These are phyloP conservation scores for Sebastes vulpes DNA, from an alignment of 2,797 vertebrate genomes.

Conservation along the genomic window DNA sequence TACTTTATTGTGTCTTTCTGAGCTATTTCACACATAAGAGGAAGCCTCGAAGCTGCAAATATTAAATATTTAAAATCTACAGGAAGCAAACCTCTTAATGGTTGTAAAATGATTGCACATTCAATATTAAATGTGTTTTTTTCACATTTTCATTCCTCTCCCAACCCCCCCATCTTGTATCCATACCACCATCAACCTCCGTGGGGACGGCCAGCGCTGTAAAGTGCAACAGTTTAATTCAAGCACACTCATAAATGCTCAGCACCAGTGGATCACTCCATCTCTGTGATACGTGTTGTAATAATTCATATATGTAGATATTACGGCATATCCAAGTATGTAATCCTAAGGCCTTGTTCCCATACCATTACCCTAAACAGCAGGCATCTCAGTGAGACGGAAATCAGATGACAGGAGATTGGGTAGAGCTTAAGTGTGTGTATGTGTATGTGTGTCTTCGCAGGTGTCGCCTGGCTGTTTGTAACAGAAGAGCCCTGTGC, in stretches of 20 bases:
- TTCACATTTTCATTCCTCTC: not conserved
- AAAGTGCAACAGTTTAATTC: conserved; percentile 28
- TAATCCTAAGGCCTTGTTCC: conserved; percentile 1
- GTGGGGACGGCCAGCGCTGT: not conserved
- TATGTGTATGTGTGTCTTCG: not conserved
- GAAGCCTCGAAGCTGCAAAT: not conserved
- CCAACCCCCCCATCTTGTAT: not conserved
- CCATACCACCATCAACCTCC: conserved; percentile 1
- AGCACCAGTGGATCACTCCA: not conserved
- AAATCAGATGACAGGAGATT: conserved; percentile 30
- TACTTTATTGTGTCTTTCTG: conserved; percentile 19
- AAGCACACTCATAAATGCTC: not conserved
- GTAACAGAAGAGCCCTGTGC: conserved; percentile 34
- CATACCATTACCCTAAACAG: conserved; percentile 6
- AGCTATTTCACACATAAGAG: conserved; percentile 28
- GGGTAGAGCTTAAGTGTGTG: not conserved
- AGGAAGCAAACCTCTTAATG: not conserved
- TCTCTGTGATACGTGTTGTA: not conserved
- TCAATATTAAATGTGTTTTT: conserved; percentile 13
- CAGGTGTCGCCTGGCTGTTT: conserved; percentile 11
- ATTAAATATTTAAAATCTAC: conserved; percentile 22
- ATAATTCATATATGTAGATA: not conserved
- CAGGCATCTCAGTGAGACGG: conserved; percentile 12
- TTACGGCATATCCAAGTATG: conserved; percentile 1
- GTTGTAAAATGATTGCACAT: not conserved